Base-by-base conservation (phyloP, 2,888 invertebrate species). In the Rhagium mordax region DNA sequence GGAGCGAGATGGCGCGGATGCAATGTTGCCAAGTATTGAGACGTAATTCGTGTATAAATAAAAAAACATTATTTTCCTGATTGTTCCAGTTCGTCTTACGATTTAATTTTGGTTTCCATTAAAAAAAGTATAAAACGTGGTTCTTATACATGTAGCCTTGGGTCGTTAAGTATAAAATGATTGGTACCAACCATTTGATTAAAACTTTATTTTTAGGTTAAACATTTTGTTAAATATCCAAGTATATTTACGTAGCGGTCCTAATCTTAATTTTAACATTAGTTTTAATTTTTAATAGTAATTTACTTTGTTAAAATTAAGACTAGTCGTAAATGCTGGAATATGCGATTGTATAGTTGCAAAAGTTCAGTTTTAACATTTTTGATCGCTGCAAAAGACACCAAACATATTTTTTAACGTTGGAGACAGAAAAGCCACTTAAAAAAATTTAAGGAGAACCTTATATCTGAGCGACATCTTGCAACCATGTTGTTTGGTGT, bases 1-100 rank as follows among this genome's bases (percentile, higher is more conserved):
- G 73, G 67, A 74, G 76, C 76, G 80, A 79, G 77, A 80, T 78
- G 80, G 80, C 81, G 81, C 80, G 78, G 72, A 65, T 24, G 80
- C 81, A 75, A 71, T 72, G 81, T 78, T 79, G 79, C 78, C 79
- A 74, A 76, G 3, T 15, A 47, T 20, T 47, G 33, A 41, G 61
- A 61, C 61, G 47, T 21, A 41, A 3, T 33, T 20, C 5, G 18
- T 2, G n/a, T 47, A 33, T 33, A 41, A 41, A 41, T 13, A 41
- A 41, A 41, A n/a, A 3, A 15, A 13, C 4, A 15, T 41, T 41
- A 33, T 41, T n/a, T 41, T 41, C n/a, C n/a, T 41, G n/a, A 41
- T n/a, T 6, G 6, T n/a, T n/a, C 13, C 4, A 1, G 13, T 2
- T 41, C 41, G 8, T 2, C 13, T 8, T 13, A 8, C 10, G 3